Conservation (phyloP, 2,888 invertebrate genomes). For the Gonocerus acuteangulatus region DNA sequence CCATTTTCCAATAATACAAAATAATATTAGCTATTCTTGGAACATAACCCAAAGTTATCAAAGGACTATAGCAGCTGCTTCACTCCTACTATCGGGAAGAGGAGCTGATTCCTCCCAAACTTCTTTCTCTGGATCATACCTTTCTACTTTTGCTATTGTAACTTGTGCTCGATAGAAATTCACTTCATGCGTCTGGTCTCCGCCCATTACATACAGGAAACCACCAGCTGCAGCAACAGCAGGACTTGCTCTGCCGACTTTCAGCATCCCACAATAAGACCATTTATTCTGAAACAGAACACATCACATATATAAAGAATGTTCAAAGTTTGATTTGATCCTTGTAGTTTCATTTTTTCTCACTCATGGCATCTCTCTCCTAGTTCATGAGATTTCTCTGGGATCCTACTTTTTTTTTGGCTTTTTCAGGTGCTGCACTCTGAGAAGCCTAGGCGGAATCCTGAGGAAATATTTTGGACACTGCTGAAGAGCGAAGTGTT, state of each 20-base stretch:
- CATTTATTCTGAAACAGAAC: conserved; percentile 58
- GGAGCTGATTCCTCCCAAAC: conserved; percentile 71
- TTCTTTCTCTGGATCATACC: conserved; percentile 70
- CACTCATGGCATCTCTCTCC: no score
- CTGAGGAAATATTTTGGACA: no score
- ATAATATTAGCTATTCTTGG: no score
- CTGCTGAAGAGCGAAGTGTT: no score
- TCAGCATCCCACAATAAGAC: conserved; percentile 66
- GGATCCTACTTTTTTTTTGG: no score
- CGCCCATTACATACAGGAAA: conserved; percentile 73
- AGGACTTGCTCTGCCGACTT: conserved; percentile 68
- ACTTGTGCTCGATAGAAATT: conserved; percentile 78
- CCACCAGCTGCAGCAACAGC: conserved; percentile 80
- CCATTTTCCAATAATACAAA: no score
- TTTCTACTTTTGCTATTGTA: conserved; percentile 73
- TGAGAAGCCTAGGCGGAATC: no score
- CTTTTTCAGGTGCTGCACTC: no score
- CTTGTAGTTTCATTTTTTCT: no score
- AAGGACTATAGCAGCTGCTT: conserved; percentile 76
- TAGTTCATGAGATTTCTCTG: no score
- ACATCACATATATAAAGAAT: not conserved
- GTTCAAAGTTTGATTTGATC: no score
- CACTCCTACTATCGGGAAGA: conserved; percentile 75
- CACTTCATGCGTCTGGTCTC: conserved; percentile 70
- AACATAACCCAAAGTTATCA: conserved; percentile 44